Evolutionary conservation across 2,797 vertebrate genomes (phyloP), one percentile per base, ranked within the genome.

Genomic region (Anguilla pacifica): DNA sequence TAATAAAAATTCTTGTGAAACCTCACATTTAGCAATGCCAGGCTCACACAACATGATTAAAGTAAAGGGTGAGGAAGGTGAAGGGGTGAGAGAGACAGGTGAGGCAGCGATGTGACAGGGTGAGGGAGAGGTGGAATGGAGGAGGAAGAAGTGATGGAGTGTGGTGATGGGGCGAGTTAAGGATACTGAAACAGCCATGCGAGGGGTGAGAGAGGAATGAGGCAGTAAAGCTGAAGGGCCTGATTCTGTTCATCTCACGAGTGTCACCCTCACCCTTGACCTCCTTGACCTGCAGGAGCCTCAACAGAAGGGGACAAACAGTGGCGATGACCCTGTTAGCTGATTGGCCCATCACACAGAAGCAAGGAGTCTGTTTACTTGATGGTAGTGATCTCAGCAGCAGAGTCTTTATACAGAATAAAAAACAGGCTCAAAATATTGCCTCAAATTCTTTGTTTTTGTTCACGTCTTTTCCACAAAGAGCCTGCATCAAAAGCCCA

Each of bases 401-500:
- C 19, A 79, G 74, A 79, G 35, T 79, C 35, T 3, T 79, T 43
- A 7, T 46, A 1, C 17, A 17, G 35, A 22, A 74, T 74, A 74
- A 3, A 39, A 2, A 74, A 74, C 72, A 74, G 2, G 17, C 72
- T 39, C 28, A 31, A 74, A 74, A 74, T 74, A n/a, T 67, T n/a
- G 61, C 4, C 61, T n/a, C 61, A 67, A 28, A 67, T 67, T 67
- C 55, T 67, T 25, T 67, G 25, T 28, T 67, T 25, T 67, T 67
- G 22, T 67, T 67, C 64, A 67, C n/a, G 64, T 7, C 55, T 74
- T 31, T 72, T 31, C 31, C 31, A 39, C 10, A 39, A 35, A 35
- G 72, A 35, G 72, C 31, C 72, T 74, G 72, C 35, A 74, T 74
- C 72, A 74, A 74, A 74, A 39, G 35, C 64, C 35, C 72, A 74